phyloP scores from a whole-genome alignment of 2,888 invertebrate genomes.

The Sturmia bella region DNA sequence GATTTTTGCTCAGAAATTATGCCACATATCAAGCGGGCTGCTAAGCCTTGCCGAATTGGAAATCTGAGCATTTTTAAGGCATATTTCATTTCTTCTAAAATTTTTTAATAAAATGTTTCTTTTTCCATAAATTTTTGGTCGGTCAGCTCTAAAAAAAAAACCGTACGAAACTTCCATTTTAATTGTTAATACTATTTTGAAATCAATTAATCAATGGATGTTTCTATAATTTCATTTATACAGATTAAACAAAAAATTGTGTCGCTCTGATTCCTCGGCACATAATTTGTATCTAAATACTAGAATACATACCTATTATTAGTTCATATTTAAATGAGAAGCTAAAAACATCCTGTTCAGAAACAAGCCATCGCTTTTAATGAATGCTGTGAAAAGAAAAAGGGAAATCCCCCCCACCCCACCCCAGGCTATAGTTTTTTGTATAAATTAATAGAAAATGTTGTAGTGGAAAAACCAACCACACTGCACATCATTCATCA shows the following conservation, averaged over 20 bases:
- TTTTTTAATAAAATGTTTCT: not conserved
- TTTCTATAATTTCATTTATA: slow-evolving; percentile 64
- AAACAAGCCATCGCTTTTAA: slow-evolving; percentile 64
- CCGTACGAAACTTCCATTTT: slow-evolving; percentile 32
- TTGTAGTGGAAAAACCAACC: slow-evolving; percentile 52
- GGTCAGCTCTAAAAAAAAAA: not conserved
- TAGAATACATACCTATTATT: not conserved
- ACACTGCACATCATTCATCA: slow-evolving; percentile 79
- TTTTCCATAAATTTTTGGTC: slow-evolving; percentile 18
- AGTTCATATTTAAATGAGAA: slow-evolving; percentile 39
- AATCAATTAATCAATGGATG: slow-evolving; percentile 50
- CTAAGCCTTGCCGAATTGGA: too few relatives aligned
- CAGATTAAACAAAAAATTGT: slow-evolving; percentile 9
- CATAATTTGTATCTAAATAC: slow-evolving; percentile 51
- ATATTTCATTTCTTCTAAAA: too few relatives aligned
- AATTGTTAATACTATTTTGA: slow-evolving; percentile 12
- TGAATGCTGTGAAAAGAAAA: slow-evolving; percentile 16
- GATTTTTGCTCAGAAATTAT: too few relatives aligned
- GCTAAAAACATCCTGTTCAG: slow-evolving; percentile 64
- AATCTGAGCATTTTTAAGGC: too few relatives aligned
- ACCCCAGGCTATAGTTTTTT: not conserved
- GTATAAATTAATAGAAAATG: slow-evolving; percentile 26
- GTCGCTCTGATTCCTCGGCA: slow-evolving; percentile 30
- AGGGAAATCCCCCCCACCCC: slow-evolving; percentile 1
- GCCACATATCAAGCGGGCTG: too few relatives aligned